Evolutionary conservation across 2,888 invertebrate genomes (phyloP).

Genomic region (Drosophila meridiana): DNA sequence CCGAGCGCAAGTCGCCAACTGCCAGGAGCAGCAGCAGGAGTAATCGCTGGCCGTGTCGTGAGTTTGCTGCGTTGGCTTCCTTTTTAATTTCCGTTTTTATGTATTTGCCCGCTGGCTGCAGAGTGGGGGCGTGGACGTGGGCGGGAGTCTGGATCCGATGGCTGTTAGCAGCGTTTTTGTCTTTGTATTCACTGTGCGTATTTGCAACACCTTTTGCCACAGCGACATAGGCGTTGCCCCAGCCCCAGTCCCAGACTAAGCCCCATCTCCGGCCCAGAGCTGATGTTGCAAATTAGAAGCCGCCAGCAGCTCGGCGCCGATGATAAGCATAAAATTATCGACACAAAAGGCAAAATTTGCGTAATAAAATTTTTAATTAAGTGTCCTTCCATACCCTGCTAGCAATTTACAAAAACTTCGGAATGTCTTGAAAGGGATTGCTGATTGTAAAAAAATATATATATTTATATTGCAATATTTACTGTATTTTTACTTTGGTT

Average conservation of each 20-base stretch:
- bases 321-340: constrained; percentile 81
- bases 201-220: constrained; percentile 38
- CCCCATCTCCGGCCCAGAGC: constrained; percentile 34
- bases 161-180: constrained; percentile 13
- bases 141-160: not conserved
- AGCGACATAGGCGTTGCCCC: constrained; percentile 19
- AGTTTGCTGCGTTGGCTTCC: constrained; percentile 72
- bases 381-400: constrained; percentile 46
- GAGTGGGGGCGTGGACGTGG: not conserved
- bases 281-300: constrained; percentile 77
- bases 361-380: constrained; percentile 80
- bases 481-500: not conserved
- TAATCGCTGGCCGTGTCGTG: constrained; percentile 32
- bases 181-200: constrained; percentile 42
- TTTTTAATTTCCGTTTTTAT: constrained; percentile 78
- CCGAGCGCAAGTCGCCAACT: constrained; percentile 10
- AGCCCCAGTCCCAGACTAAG: constrained; percentile 17
- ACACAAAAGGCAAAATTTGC: constrained; percentile 74
- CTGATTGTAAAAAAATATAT: not conserved
- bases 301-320: constrained; percentile 49
- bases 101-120: constrained; percentile 33
- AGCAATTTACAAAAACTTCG: too few species aligned
- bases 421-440: too few species aligned
- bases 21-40: constrained; percentile 17
- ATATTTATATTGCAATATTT: too few species aligned